Evolutionary conservation across 2,888 invertebrate species (phyloP).

Genomic region (Lepidonotus clava): DNA sequence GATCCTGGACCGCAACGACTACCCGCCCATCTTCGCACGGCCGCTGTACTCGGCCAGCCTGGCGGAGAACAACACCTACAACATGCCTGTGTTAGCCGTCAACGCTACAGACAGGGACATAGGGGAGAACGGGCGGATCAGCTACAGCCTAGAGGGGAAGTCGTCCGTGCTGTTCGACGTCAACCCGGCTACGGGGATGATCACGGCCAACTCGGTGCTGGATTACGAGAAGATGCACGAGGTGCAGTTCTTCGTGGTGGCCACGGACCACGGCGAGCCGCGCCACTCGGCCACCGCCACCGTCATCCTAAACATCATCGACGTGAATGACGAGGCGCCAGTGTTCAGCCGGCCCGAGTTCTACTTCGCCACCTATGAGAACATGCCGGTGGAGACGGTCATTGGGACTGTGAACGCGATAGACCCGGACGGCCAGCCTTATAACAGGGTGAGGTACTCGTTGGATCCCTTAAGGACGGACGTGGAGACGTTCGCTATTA

Average conservation of each 20-base stretch:
- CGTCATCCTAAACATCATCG: conserved; percentile 58
- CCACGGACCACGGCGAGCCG: conserved; percentile 60
- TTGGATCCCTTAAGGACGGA: conserved; percentile 50
- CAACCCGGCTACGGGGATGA: conserved; percentile 67
- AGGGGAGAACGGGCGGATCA: conserved; percentile 35
- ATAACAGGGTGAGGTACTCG: conserved; percentile 54
- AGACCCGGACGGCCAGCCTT: conserved; percentile 59
- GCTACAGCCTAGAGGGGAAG: not conserved
- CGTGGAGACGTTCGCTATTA: conserved; percentile 57
- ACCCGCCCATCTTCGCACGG: conserved; percentile 71
- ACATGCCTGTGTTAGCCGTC: conserved; percentile 70
- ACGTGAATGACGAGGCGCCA: conserved; percentile 62
- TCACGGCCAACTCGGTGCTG: conserved; percentile 67
- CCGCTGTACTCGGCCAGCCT: conserved; percentile 67
- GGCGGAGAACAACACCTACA: conserved; percentile 72
- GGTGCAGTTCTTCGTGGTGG: conserved; percentile 58
- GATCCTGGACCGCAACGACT: conserved; percentile 77
- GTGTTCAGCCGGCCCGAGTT: conserved; percentile 58
- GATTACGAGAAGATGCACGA: conserved; percentile 60
- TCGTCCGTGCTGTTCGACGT: conserved; percentile 53
- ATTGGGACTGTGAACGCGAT: conserved; percentile 57
- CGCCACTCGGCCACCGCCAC: conserved; percentile 49
- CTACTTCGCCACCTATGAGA: conserved; percentile 61
- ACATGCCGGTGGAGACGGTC: conserved; percentile 58
- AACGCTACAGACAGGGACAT: conserved; percentile 69